These are phyloP conservation scores for Nemotelus nigrinus DNA, from an alignment of 2,888 invertebrate genomes.

Conservation along the genomic window DNA sequence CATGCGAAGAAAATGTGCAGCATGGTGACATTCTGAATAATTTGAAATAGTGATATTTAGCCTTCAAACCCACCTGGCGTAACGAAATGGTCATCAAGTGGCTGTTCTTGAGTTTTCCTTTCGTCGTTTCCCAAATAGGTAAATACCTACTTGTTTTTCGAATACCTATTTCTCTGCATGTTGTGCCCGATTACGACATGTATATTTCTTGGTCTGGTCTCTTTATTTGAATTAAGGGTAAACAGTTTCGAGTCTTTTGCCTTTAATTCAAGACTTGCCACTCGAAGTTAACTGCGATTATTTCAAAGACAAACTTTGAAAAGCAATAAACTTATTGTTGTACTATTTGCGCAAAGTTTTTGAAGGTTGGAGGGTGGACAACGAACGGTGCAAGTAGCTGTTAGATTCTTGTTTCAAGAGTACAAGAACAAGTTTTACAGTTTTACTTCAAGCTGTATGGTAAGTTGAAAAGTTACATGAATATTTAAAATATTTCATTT, in stretches of 20 bases:
- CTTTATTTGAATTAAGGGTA: no score
- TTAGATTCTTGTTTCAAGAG: no score
- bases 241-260: conserved; percentile 5
- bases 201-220: no score
- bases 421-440: no score
- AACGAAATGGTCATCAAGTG: conserved; percentile 46
- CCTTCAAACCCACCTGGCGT: conserved; percentile 27
- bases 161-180: no score
- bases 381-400: no score
- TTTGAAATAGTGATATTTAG: neutral
- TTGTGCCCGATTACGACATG: no score
- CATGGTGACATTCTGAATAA: neutral
- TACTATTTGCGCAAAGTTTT: neutral
- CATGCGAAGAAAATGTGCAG: neutral
- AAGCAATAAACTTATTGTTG: conserved; percentile 17
- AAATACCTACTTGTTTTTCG: neutral
- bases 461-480: no score
- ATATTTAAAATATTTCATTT: no score
- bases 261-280: conserved; percentile 8
- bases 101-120: conserved; percentile 44
- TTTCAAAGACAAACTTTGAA: conserved; percentile 21
- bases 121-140: neutral
- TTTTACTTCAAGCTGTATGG: no score
- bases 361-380: neutral
- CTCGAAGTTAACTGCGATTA: conserved; percentile 25